Evolutionary conservation across 1,140 invertebrate genomes (phyloP).

Genomic region (Zaprionus kolodkinae): DNA sequence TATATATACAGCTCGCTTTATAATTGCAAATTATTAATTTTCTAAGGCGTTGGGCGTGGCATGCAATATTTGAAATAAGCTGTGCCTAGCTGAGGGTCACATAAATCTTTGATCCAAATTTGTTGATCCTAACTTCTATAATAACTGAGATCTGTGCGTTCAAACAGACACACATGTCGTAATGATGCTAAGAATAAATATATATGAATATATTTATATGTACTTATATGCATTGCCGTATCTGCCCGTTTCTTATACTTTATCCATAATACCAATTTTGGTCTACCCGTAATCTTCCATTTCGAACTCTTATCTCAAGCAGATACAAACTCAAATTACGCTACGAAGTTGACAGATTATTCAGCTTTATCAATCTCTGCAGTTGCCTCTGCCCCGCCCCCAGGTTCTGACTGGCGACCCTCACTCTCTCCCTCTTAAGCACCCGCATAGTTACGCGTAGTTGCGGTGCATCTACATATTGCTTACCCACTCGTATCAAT

Average conservation of each 20-base stretch:
- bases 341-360: slow-evolving; percentile 1
- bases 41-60: background rate
- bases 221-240: no score
- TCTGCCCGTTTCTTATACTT: no score
- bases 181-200: no score
- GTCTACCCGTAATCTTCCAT: background rate
- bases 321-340: slow-evolving; percentile 3
- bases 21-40: no score
- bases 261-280: background rate
- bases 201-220: no score
- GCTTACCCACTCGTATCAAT: slow-evolving; percentile 56
- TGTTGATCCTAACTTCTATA: background rate
- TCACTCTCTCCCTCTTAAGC: background rate
- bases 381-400: background rate
- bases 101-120: no score
- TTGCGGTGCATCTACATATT: slow-evolving; percentile 17
- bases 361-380: slow-evolving; percentile 5
- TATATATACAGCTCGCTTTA: no score
- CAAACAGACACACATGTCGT: no score
- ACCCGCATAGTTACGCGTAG: slow-evolving; percentile 34
- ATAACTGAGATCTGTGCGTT: background rate
- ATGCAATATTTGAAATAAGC: no score
- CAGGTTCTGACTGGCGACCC: background rate
- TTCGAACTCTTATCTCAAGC: background rate
- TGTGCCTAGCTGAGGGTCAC: no score